These are phyloP conservation scores for Agrilus planipennis DNA, from an alignment of 1,140 invertebrate genomes.

Conservation along the genomic window DNA sequence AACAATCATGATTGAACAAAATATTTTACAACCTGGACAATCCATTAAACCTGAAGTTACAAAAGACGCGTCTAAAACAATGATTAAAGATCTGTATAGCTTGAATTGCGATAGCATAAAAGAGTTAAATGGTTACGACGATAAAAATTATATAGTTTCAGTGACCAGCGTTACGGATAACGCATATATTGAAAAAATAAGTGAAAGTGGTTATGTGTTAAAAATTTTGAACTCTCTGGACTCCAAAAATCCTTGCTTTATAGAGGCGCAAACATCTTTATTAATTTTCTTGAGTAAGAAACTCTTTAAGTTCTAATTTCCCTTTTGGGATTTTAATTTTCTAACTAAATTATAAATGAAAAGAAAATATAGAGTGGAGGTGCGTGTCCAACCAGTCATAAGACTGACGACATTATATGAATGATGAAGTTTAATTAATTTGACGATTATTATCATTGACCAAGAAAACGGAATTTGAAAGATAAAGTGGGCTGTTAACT, in stretches of 20 bases:
- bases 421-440: not conserved
- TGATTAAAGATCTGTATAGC: conserved; percentile 55
- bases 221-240: conserved; percentile 74
- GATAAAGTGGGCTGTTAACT: not conserved
- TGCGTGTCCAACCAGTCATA: no score
- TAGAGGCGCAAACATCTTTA: conserved; percentile 60
- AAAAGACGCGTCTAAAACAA: conserved; percentile 38
- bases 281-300: conserved; percentile 51
- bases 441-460: not conserved
- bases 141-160: conserved; percentile 54
- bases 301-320: conserved; percentile 2
- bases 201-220: conserved; percentile 55
- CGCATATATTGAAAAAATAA: conserved; percentile 13
- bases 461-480: not conserved
- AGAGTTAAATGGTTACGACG: conserved; percentile 69
- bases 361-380: no score
- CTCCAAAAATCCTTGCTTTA: conserved; percentile 48
- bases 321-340: conserved; percentile 4
- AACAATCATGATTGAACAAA: conserved; percentile 1
- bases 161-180: conserved; percentile 13
- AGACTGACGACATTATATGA: not conserved
- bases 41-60: conserved; percentile 47
- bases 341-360: conserved; percentile 6
- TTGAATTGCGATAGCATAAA: conserved; percentile 48
- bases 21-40: conserved; percentile 8